Conservation (phyloP, 2,888 invertebrate genomes). For the Trachelus tabidus region DNA sequence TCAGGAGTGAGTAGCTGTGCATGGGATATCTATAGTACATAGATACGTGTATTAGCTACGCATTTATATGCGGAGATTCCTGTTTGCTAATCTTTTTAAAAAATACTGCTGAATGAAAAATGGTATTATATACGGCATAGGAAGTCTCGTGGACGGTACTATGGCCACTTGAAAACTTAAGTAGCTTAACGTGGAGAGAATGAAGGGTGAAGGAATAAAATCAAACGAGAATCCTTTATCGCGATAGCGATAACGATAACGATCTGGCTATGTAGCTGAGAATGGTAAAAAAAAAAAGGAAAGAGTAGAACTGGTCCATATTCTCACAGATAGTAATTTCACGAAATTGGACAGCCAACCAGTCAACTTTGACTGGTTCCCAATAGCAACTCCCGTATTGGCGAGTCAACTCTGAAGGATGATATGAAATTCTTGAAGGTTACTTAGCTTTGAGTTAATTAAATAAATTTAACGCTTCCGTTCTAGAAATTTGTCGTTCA, state of each 20-base stretch:
- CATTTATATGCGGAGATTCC: not conserved
- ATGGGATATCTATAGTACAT: not conserved
- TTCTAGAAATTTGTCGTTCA: not conserved
- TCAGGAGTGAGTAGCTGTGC: not conserved
- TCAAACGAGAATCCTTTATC: not conserved
- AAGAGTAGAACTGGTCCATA: not conserved
- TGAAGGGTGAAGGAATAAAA: not conserved
- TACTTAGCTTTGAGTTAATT: not conserved
- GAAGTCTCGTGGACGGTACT: not conserved
- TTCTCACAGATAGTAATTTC: not conserved
- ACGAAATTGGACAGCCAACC: not conserved
- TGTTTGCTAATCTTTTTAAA: not conserved
- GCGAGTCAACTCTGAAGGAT: not conserved
- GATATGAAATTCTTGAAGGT: not conserved
- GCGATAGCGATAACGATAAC: not conserved
- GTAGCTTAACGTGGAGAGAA: not conserved
- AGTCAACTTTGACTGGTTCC: not conserved
- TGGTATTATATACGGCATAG: not conserved
- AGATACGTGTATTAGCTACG: not conserved
- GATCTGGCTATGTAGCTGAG: not conserved
- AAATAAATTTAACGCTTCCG: not conserved
- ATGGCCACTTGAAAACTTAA: not conserved
- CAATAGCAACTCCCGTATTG: not conserved
- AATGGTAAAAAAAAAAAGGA: not conserved
- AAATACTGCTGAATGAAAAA: not conserved